Conservation (phyloP, 2,113 vertebrate genomes). For the Tragelaphus imberbis region DNA sequence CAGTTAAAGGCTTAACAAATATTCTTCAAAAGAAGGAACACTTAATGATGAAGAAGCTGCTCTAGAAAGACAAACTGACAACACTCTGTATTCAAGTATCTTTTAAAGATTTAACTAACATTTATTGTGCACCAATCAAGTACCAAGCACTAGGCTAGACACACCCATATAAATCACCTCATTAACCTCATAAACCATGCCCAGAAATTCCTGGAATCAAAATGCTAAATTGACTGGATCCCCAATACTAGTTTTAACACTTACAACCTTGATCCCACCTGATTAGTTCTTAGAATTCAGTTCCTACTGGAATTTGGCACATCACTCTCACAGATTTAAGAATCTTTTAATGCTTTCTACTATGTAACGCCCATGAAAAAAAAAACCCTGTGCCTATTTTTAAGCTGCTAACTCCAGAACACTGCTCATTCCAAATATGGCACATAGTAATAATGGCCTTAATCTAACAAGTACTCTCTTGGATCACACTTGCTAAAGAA, state of each 20-base stretch:
- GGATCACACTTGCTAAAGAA: not conserved
- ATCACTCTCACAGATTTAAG: not conserved
- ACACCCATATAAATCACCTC: not conserved
- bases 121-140: not conserved
- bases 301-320: not conserved
- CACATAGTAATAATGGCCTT: not conserved
- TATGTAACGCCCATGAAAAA: not conserved
- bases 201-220: not conserved
- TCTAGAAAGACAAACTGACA: conserved; percentile 19
- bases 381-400: not conserved
- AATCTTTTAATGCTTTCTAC: not conserved
- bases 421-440: not conserved
- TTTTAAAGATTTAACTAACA: conserved; percentile 3
- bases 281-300: not conserved
- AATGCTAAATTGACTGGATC: not conserved
- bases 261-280: not conserved
- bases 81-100: not conserved
- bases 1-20: not conserved
- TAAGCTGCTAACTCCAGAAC: conserved; percentile 16
- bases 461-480: not conserved
- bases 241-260: not conserved
- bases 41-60: not conserved
- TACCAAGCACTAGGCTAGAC: not conserved
- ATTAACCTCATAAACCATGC: not conserved
- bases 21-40: not conserved